Evolutionary conservation across 2,888 invertebrate genomes (phyloP).

Genomic region (Tryphoninae sp.): DNA sequence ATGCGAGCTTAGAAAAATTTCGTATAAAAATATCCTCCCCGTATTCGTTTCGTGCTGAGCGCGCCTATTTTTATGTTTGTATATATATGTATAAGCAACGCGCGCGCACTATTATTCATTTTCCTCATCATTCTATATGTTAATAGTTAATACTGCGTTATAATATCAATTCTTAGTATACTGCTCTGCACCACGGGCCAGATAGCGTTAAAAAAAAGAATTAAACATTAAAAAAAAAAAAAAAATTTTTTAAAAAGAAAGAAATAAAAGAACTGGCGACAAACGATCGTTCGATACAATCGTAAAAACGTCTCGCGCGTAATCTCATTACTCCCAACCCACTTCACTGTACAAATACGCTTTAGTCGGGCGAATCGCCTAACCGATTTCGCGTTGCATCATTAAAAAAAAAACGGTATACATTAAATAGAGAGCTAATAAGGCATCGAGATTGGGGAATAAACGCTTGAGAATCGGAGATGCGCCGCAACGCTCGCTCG

Average conservation of each 20-base stretch:
- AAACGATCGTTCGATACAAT: conserved; percentile 49
- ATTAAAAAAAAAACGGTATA: conserved; percentile 33
- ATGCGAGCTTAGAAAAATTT: conserved; percentile 78
- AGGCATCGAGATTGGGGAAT: conserved; percentile 60
- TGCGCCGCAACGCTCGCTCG: conserved; percentile 34
- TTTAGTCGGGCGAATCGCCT: conserved; percentile 10
- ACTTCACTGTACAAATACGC: conserved; percentile 39
- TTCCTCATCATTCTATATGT: conserved; percentile 55
- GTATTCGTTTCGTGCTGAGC: conserved; percentile 65
- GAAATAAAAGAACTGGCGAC: conserved; percentile 54
- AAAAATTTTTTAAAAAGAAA: conserved; percentile 22
- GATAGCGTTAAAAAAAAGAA: conserved; percentile 68
- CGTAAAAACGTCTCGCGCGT: conserved; percentile 52
- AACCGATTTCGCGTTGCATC: conserved; percentile 10
- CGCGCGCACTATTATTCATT: conserved; percentile 27
- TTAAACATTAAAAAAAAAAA: conserved; percentile 53
- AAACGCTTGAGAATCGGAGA: conserved; percentile 47
- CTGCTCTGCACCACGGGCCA: conserved; percentile 75
- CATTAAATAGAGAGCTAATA: conserved; percentile 60
- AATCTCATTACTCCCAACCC: conserved; percentile 57
- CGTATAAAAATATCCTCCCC: conserved; percentile 80
- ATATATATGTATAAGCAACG: conserved; percentile 61
- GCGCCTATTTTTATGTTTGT: conserved; percentile 67
- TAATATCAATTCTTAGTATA: conserved; percentile 75
- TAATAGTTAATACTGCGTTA: conserved; percentile 79